Evolutionary conservation across 2,113 vertebrate species (phyloP).

Genomic region (Chloropsis hardwickii): DNA sequence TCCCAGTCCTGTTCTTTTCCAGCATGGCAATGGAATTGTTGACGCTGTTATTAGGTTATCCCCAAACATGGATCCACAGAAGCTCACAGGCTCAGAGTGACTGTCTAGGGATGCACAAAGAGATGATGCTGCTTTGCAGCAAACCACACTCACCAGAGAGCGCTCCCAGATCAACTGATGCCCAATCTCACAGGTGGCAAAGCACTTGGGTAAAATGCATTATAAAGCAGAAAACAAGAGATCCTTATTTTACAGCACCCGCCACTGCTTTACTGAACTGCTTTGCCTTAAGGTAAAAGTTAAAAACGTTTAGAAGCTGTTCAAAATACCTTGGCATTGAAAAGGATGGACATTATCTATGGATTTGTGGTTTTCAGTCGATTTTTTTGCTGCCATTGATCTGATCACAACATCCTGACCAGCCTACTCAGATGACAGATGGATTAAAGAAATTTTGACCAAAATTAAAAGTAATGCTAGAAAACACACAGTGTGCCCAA

Average conservation of each 20-base stretch:
- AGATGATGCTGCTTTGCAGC: slow-evolving; percentile 47
- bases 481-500: neutral
- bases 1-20: neutral
- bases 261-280: neutral
- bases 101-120: neutral
- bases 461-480: neutral
- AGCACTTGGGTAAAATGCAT: slow-evolving; percentile 48
- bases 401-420: neutral
- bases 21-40: rapidly evolving
- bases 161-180: slow-evolving; percentile 59
- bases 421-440: neutral
- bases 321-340: neutral
- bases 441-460: neutral
- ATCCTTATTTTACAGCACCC: neutral
- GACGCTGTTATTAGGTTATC: slow-evolving; percentile 75
- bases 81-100: neutral
- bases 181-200: slow-evolving; percentile 58
- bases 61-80: slow-evolving; percentile 45
- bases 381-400: neutral
- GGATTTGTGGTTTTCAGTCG: neutral
- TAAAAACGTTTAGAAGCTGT: neutral
- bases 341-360: neutral
- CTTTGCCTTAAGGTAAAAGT: neutral
- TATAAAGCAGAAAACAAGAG: slow-evolving; percentile 13
- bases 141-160: slow-evolving; percentile 74